Base-by-base conservation (phyloP, 2,797 vertebrate genomes). In the Cetoscarus ocellatus region DNA sequence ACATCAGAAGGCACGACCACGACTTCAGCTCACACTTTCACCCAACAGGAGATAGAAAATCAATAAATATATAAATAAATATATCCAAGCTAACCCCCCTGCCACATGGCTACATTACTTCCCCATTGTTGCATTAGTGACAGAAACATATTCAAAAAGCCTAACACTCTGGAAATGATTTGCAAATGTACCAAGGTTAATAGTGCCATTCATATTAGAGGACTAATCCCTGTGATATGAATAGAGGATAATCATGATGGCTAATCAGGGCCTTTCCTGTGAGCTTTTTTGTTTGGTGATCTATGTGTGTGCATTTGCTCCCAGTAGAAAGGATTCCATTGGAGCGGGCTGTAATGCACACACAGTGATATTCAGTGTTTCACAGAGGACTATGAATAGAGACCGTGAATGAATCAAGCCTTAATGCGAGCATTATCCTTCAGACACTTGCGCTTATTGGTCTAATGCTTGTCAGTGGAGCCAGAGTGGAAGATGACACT, bases 201-300 rank as follows among this genome's bases (percentile, higher is more conserved):
- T 81, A 56, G 64, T 79, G 80, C 61, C 75, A 80, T 90, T 88
- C 80, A 85, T 79, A 76, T 79, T 70, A 45, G 61, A 77, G 64
- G 70, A 75, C 77, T 83, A 83, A 89, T 85, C 80, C 65, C 53
- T 61, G 35, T 64, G 68, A 82, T 87, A 80, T 84, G 67, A 88
- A 89, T 80, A 76, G 76, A 70, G 78, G 76, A 89, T 85, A 84
- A 87, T 87, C 82, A 83, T 48, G 51, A 60, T 67, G 49, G 77
- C 78, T 86, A 89, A 92, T 91, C 86, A 82, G 66, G 51, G 56
- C 60, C 73, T 85, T 86, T 85, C 65, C 77, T 67, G 67, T 65
- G 74, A 80, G 85, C 86, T 86, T 90, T 39, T 88, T 91, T 91
- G 91, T 92, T 88, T 87, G 61, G 79, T 89, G 90, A 91, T 91